These are phyloP conservation scores for Glyphotaelius pellucidus DNA, from an alignment of 2,888 invertebrate species.

Conservation along the genomic window DNA sequence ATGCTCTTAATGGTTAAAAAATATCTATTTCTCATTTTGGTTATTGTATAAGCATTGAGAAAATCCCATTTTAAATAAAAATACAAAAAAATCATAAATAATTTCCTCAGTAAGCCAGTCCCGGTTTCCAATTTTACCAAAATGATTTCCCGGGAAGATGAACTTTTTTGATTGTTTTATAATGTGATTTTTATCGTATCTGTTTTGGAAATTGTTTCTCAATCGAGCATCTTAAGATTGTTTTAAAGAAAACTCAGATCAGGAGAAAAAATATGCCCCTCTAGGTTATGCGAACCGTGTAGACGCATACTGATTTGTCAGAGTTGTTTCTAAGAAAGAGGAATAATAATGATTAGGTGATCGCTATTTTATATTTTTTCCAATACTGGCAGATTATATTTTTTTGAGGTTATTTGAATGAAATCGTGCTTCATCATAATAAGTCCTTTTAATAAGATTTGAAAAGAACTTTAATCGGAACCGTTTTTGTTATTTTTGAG, in stretches of 20 bases:
- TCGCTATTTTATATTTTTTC: background rate
- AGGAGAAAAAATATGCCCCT: background rate
- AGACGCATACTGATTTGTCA: constrained; percentile 52
- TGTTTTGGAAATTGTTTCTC: constrained; percentile 38
- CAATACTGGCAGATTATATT: background rate
- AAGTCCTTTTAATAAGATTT: background rate
- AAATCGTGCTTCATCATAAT: background rate
- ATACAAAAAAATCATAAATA: background rate
- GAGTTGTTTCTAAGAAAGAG: background rate
- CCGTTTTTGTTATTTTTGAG: no score
- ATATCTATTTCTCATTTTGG: no score
- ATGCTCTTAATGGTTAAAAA: no score
- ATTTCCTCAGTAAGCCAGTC: background rate
- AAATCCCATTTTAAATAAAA: background rate
- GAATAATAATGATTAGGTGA: background rate
- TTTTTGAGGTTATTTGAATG: background rate
- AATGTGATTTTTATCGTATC: constrained; percentile 9
- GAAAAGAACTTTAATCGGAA: no score
- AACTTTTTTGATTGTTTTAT: constrained; percentile 22
- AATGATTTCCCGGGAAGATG: background rate
- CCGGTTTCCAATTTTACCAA: background rate
- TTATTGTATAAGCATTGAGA: background rate
- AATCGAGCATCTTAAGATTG: constrained; percentile 39
- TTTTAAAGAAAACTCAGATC: constrained; percentile 28
- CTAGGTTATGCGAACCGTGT: constrained; percentile 15